Evolutionary conservation across 2,113 vertebrate genomes (phyloP).

Genomic region (Malurus alboscapulatus): DNA sequence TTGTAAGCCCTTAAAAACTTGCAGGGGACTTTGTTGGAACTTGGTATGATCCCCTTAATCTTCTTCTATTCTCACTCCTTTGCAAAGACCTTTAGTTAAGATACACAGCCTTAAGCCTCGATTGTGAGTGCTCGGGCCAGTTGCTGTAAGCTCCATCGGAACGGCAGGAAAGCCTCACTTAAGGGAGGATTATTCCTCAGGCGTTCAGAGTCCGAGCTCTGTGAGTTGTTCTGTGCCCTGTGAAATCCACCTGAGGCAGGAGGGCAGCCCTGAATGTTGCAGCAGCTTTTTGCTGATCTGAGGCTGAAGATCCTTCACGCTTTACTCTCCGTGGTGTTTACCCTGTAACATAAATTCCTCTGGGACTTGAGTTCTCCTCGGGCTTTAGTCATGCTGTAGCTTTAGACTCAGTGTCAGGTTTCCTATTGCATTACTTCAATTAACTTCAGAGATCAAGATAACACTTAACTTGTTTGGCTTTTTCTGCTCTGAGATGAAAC

Average conservation of each 20-base stretch:
- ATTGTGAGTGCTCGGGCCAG: neutral
- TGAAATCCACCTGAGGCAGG: neutral
- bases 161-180: neutral
- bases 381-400: neutral
- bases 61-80: neutral
- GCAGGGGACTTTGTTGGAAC: neutral
- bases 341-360: slow-evolving; percentile 19
- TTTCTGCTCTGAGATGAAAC: neutral
- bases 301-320: neutral
- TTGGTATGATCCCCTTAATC: neutral
- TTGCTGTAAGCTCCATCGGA: neutral
- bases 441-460: neutral
- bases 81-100: neutral
- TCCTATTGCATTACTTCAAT: slow-evolving; percentile 1
- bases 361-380: neutral
- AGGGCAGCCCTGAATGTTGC: neutral
- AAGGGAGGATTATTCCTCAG: neutral
- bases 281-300: neutral
- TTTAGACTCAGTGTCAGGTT: slow-evolving; percentile 4
- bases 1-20: neutral
- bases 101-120: neutral
- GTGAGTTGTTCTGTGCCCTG: neutral
- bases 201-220: neutral
- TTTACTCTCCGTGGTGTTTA: neutral
- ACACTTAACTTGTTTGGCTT: neutral